Percentiles rank a stretch among this genome's conserved stretches.
phyloP scores from a whole-genome alignment of 2,888 invertebrate species.

The Pachymerium ferrugineum region DNA sequence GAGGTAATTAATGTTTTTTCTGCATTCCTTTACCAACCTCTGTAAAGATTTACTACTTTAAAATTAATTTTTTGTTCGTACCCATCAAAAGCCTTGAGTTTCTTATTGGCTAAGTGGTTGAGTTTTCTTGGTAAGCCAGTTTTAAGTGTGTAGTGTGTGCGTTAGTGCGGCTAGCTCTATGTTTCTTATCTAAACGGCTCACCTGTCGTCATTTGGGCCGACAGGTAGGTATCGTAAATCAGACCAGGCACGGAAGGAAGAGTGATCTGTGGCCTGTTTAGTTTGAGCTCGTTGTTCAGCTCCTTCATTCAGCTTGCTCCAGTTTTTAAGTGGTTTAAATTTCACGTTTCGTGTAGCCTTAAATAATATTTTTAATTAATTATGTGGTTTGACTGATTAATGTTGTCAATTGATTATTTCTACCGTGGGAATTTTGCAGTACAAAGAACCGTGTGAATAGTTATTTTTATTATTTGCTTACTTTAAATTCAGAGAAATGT shows the following conservation, averaged over 20 bases:
- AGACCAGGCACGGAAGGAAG: constrained; percentile 24
- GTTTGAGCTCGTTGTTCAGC: constrained; percentile 15
- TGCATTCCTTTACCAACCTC: not conserved
- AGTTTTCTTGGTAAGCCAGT: constrained; percentile 21
- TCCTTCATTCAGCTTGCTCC: constrained; percentile 2
- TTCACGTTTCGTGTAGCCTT: not conserved
- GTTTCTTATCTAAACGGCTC: constrained; percentile 25
- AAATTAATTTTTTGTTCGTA: constrained; percentile 10
- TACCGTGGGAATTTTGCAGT: no score
- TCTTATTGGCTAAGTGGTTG: constrained; percentile 22
- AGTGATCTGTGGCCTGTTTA: constrained; percentile 27
- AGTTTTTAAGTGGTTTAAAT: not conserved
- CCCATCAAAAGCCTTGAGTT: not conserved
- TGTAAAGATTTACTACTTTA: not conserved
- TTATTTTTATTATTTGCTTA: not conserved
- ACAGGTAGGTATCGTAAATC: constrained; percentile 25
- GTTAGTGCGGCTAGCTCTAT: constrained; percentile 19
- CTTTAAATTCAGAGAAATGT: not conserved
- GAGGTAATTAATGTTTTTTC: not conserved
- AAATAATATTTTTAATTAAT: not conserved
- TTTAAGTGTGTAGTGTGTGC: constrained; percentile 15
- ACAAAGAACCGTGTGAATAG: no score
- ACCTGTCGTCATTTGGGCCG: constrained; percentile 27
- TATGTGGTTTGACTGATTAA: not conserved
- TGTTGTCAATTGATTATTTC: no score